A percentile compares a stretch with the other conserved stretches of the same genome.
Evolutionary conservation across 30 jellyfish, hydroid and myxozoan species (phyloP).

Genomic region (Cassiopea andromeda): DNA sequence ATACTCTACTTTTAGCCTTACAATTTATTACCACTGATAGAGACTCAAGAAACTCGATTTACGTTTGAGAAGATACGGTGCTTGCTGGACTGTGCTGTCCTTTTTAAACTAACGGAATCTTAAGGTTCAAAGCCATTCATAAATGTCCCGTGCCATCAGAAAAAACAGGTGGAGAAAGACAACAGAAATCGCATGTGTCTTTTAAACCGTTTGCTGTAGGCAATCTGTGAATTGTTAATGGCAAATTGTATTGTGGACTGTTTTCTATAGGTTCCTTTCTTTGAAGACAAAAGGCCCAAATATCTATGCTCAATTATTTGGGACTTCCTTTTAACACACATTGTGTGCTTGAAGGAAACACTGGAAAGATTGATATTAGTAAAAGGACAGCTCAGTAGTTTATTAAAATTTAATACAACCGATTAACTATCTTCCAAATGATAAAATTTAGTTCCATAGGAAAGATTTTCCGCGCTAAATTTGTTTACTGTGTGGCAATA

Average conservation of each 20-base stretch:
- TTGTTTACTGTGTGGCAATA: no score
- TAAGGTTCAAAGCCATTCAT: slow-evolving; percentile 10
- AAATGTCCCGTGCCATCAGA: slow-evolving; percentile 14
- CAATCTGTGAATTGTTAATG: slow-evolving; percentile 8
- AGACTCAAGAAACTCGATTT: neutral
- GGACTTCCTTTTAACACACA: neutral
- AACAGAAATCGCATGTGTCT: slow-evolving; percentile 61
- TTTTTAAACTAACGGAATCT: neutral
- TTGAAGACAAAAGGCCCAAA: neutral
- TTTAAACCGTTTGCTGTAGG: slow-evolving; percentile 23
- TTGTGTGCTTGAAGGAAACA: neutral
- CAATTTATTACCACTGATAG: no score
- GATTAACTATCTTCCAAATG: neutral
- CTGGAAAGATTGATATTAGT: neutral
- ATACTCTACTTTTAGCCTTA: no score
- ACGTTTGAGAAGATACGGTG: neutral
- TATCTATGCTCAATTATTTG: slow-evolving; percentile 48
- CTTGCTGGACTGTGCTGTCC: neutral
- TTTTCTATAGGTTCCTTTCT: slow-evolving; percentile 26
- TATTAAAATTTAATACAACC: neutral
- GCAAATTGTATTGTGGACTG: slow-evolving; percentile 21
- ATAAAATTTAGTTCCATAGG: no score
- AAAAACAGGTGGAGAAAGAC: slow-evolving; percentile 73
- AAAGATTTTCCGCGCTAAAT: no score
- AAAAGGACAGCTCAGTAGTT: neutral